A percentile compares a stretch with the other conserved stretches of the same genome.
Conservation (phyloP, 1,140 invertebrate species). For the Lordiphosa collinella region DNA sequence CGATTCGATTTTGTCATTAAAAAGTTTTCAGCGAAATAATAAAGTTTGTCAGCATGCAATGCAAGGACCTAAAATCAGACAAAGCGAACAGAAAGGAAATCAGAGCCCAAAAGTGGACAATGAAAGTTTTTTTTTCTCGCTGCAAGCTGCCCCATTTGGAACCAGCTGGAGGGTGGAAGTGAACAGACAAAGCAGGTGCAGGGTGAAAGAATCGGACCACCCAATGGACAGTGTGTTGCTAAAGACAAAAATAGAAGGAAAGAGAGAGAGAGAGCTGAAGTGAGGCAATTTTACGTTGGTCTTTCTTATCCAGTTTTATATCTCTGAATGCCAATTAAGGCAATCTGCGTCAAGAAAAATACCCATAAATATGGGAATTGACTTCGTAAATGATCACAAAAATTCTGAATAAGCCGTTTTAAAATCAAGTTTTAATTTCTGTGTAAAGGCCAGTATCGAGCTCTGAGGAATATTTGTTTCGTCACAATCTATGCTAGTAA, state of each 20-base stretch:
- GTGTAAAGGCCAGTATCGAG: too few relatives aligned
- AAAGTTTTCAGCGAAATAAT: slow-evolving; percentile 83
- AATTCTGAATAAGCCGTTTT: too few relatives aligned
- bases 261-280: not conserved
- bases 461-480: too few relatives aligned
- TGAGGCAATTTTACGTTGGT: not conserved
- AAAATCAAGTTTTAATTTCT: too few relatives aligned
- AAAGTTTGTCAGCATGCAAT: slow-evolving; percentile 83
- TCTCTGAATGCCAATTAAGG: too few relatives aligned
- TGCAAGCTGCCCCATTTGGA: slow-evolving; percentile 1
- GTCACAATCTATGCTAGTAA: too few relatives aligned
- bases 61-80: slow-evolving; percentile 79
- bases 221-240: not conserved
- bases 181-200: not conserved
- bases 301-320: too few relatives aligned
- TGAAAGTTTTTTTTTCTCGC: slow-evolving; percentile 29
- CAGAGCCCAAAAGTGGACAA: slow-evolving; percentile 41
- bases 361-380: too few relatives aligned
- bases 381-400: too few relatives aligned
- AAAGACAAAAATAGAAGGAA: not conserved
- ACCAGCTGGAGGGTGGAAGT: not conserved
- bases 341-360: too few relatives aligned
- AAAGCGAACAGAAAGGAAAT: slow-evolving; percentile 29
- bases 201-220: not conserved
- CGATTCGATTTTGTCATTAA: slow-evolving; percentile 78